Evolutionary conservation across 2,888 invertebrate genomes (phyloP), one percentile per base, ranked within the genome.

Genomic region (Chalcis sispes): DNA sequence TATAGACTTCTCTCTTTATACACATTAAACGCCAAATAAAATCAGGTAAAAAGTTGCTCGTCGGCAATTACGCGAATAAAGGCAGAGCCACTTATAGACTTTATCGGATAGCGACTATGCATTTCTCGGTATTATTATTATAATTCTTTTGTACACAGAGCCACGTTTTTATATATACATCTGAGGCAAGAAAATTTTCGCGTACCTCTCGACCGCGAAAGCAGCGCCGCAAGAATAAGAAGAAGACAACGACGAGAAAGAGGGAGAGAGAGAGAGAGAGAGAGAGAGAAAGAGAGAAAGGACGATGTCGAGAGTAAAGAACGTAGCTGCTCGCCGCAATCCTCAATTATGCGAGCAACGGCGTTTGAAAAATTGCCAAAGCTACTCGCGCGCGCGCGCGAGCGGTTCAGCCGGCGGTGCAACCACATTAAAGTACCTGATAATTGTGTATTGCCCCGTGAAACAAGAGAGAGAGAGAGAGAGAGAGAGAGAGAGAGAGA

Each of bases 401-500:
- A 20, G 46, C 56, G 10, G 46, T 52, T 52, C 7, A 4, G 5
- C 46, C 56, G 50, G 78, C 80, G 78, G 80, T 81, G 81, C 79
- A 61, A n/a, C 80, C 80, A 79, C 80, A 83, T 83, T 82, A 83
- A 83, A 78, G 81, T 85, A 82, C 80, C 84, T 85, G 85, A 87
- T 86, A 86, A 87, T 87, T 85, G 85, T 82, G 82, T 81, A 81
- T 82, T 80, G 82, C 80, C 77, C 78, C 81, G 81, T 81, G 82
- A 84, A 80, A 72, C 62, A 69, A 73, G 64, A 69, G 67, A 56
- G 32, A 61, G 77, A 72, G 75, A 71, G 71, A 71, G 75, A 75
- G 75, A 18, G 54, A 48, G 18, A 1, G 46, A 13, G 40, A 29
- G 15, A 48, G 58, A 72, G 48, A 15, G 18, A 15, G 46, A 50